A percentile compares a stretch with the other conserved stretches of the same genome.
phyloP scores from a whole-genome alignment of 2,797 vertebrate species.

The Decapterus maruadsi region DNA sequence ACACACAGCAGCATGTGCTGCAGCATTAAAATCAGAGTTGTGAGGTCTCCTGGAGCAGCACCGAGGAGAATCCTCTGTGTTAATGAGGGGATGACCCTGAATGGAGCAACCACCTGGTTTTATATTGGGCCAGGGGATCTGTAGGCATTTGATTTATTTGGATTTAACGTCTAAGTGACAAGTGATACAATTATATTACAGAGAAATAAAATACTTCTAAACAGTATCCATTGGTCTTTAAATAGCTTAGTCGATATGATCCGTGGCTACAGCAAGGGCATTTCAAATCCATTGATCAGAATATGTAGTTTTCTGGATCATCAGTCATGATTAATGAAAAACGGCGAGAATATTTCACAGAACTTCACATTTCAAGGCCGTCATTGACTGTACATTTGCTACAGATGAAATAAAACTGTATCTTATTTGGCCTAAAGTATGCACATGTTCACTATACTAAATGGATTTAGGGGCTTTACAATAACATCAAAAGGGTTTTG shows the following conservation, averaged over 20 bases:
- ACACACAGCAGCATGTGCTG: slow-evolving; percentile 47
- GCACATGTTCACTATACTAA: slow-evolving; percentile 11
- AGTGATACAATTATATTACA: slow-evolving; percentile 49
- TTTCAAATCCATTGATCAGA: slow-evolving; percentile 30
- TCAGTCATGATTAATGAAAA: slow-evolving; percentile 42
- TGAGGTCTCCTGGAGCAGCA: slow-evolving; percentile 9
- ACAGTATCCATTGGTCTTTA: slow-evolving; percentile 59
- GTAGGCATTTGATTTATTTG: slow-evolving; percentile 56
- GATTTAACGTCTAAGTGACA: slow-evolving; percentile 34
- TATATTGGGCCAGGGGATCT: slow-evolving; percentile 29
- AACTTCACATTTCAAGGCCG: slow-evolving; percentile 12
- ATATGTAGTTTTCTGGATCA: slow-evolving; percentile 12
- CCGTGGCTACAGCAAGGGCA: neutral
- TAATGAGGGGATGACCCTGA: slow-evolving; percentile 29
- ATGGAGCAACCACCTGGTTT: slow-evolving; percentile 52
- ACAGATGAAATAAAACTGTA: neutral
- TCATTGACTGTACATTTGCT: neutral
- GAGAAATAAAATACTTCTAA: slow-evolving; percentile 39
- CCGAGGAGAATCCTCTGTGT: slow-evolving; percentile 2
- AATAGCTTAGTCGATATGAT: slow-evolving; percentile 34
- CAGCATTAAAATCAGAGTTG: slow-evolving; percentile 38
- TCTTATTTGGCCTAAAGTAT: slow-evolving; percentile 1
- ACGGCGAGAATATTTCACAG: neutral
- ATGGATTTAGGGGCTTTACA: slow-evolving; percentile 38
- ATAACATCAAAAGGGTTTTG: slow-evolving; percentile 6